Base-by-base conservation (phyloP, 2,797 vertebrate genomes). In the Pelobates cultripes region DNA sequence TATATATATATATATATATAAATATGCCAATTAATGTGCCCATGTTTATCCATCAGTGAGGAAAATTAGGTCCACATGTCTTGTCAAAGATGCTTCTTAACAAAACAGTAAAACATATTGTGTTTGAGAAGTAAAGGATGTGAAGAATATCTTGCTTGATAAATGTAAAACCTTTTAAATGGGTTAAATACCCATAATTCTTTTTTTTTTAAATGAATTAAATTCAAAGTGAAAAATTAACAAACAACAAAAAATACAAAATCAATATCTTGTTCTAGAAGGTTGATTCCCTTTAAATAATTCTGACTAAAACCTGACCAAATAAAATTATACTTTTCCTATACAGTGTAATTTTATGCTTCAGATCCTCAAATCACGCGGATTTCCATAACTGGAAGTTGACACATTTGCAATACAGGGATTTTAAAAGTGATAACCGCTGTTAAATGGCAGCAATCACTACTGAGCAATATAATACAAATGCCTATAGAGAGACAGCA, bases 281-380 rank as follows among this genome's bases (percentile, higher is more conserved):
- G n/a, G 64, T 66, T 8, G 43, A 53, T 66, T 68, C n/a, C 4
- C 43, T 75, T 64, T 64, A 28, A 44, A 73, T 43, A 80, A 61
- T 53, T 60, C 70, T 75, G 68, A 43, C 10, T 51, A 51, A 51
- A 42, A 43, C 40, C 67, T 76, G 64, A 61, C 53, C 28, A 63
- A 70, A 44, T 75, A 61, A 63, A 43, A 57, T 42, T 28, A 28
- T 57, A 61, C 79, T 76, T 81, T 75, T 51, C 75, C 66, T 70
- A 75, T 63, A 72, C 61, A 53, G 61, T 63, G 69, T 43, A 43
- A 78, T 83, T 78, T 78, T 83, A 74, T 78, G 75, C 63, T 78
- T 78, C 47, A 40, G 42, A 77, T 73, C 40, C 70, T 42, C 13
- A 60, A 73, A 64, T 77, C 74, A 71, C 74, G 4, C 69, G 66